Evolutionary conservation across 2,797 vertebrate genomes (phyloP), one percentile per base, ranked within the genome.

Genomic region (Sandelia bainsii): DNA sequence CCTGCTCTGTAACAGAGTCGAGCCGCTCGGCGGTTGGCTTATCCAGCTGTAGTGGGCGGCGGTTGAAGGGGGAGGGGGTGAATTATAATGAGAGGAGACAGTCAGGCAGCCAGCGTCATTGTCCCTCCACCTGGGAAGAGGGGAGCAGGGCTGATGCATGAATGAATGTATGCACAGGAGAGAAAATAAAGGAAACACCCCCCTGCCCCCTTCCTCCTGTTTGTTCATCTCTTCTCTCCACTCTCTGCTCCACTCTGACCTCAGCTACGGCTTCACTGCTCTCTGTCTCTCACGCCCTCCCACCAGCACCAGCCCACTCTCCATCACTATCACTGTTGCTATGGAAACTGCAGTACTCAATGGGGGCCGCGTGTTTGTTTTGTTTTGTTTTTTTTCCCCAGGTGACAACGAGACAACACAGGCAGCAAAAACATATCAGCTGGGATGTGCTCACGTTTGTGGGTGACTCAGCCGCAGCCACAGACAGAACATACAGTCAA

Each of bases 271-370:
- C 3, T 57, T 70, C 44, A 50, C 60, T n/a, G 12, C 58, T 44
- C 72, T 54, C 45, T 22, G 39, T 42, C n/a, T 49, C 20, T 50
- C 45, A 39, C 14, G 0, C 66, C 62, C 75, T 69, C 75, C 22
- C 76, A 74, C 78, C 63, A 75, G 32, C 53, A 56, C 57, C 65
- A 66, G 59, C 72, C 59, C 72, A 74, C 75, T 82, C 72, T 49
- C 71, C 71, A 81, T 79, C 86, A 77, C 81, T 54, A 29, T 72
- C 71, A 65, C 77, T 72, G 91, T 93, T 92, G 82, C 91, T 87
- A 92, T 92, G 89, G 91, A 81, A 92, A 93, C 91, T 83, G 86
- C 77, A 82, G 83, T 75, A 75, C 83, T 91, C 75, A 88, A 80
- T 77, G 67, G 82, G 27, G 60, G 54, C 49, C 57, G 25, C 52